A percentile compares a stretch with the other conserved stretches of the same genome.
Conservation (phyloP, 2,888 invertebrate species). For the Hetaerina titia region DNA sequence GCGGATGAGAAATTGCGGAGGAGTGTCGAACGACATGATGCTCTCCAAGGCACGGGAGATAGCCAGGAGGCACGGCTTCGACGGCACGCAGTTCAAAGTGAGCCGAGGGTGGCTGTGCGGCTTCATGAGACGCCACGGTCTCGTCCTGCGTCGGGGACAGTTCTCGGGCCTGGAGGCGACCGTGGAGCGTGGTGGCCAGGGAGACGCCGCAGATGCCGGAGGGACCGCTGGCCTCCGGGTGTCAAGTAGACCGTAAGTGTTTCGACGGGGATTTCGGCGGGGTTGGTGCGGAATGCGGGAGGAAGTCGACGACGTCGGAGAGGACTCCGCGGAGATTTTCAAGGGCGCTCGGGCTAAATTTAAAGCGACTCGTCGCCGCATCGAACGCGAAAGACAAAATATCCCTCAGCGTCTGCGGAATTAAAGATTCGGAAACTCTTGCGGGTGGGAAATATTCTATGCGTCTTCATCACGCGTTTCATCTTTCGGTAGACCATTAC, state of each 20-base stretch:
- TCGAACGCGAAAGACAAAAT: not conserved
- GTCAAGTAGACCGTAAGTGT: not conserved
- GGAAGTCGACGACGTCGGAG: not conserved
- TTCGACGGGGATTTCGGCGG: not conserved
- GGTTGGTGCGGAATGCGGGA: not conserved
- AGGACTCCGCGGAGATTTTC: constrained; percentile 27
- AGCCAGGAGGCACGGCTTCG: not conserved
- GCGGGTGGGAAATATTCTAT: too few species aligned
- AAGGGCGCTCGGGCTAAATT: constrained; percentile 4
- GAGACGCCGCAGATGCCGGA: not conserved
- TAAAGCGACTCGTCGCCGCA: not conserved
- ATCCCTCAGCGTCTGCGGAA: not conserved
- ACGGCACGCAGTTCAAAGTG: not conserved
- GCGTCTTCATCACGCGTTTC: too few species aligned
- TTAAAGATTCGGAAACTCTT: too few species aligned
- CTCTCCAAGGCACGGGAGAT: not conserved
- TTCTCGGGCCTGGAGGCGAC: not conserved
- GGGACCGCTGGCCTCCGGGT: not conserved
- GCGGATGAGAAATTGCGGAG: not conserved
- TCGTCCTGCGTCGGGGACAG: not conserved
- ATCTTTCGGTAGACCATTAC: too few species aligned
- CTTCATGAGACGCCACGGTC: constrained; percentile 37
- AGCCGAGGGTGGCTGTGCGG: constrained; percentile 30
- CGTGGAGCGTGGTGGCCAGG: not conserved
- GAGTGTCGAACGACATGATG: not conserved